phyloP scores from a whole-genome alignment of 2,113 vertebrate genomes.

The Embiotoca jacksoni region DNA sequence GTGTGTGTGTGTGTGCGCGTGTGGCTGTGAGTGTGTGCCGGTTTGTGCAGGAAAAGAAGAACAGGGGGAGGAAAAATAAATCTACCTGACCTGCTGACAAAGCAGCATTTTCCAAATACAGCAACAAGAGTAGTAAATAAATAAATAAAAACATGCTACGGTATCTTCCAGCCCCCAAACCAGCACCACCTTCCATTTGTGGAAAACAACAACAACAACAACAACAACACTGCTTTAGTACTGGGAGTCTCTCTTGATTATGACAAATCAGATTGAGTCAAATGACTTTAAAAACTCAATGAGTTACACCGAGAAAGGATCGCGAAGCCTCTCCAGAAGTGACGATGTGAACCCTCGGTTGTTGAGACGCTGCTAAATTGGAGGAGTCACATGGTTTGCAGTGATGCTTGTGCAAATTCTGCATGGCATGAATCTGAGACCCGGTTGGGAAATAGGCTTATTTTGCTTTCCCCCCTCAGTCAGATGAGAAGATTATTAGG shows the following conservation, averaged over 20 bases:
- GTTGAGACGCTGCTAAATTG: not conserved
- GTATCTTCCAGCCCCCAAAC: constrained; percentile 38
- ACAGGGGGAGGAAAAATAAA: constrained; percentile 46
- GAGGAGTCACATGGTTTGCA: constrained; percentile 9
- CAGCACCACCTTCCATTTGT: constrained; percentile 16
- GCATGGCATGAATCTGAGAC: not conserved
- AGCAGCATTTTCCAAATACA: constrained; percentile 72
- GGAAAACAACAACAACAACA: constrained; percentile 27
- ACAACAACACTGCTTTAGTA: not conserved
- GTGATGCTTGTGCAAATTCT: not conserved
- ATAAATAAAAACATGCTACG: constrained; percentile 29
- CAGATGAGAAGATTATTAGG: not conserved
- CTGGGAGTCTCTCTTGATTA: constrained; percentile 18
- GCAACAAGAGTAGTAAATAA: constrained; percentile 46
- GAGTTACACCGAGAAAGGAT: constrained; percentile 8
- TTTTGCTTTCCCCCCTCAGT: not conserved
- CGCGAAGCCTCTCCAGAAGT: not conserved
- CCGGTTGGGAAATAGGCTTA: not conserved
- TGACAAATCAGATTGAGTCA: constrained; percentile 25
- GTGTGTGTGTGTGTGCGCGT: constrained; percentile 14
- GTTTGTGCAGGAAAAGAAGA: constrained; percentile 51
- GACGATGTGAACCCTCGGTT: not conserved
- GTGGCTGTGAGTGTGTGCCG: not conserved
- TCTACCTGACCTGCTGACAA: constrained; percentile 81
- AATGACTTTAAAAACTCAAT: constrained; percentile 33